Evolutionary conservation across 1,140 invertebrate species (phyloP).

Genomic region (Ganaspis sp.): DNA sequence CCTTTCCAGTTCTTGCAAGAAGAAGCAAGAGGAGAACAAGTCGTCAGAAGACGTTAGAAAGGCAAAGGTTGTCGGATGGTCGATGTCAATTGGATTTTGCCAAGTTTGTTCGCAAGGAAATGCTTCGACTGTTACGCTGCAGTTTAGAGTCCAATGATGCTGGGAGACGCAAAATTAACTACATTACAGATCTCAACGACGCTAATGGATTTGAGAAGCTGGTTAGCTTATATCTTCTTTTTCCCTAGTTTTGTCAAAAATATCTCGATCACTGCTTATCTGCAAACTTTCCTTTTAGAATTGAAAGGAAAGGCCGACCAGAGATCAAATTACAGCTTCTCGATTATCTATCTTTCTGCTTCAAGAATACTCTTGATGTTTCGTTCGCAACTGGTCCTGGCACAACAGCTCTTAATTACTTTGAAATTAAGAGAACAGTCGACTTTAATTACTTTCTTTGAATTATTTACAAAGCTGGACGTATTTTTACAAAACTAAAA

Average conservation of each 20-base stretch:
- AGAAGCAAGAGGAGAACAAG: constrained; percentile 32
- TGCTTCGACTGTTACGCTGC: constrained; percentile 47
- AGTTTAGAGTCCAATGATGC: constrained; percentile 6
- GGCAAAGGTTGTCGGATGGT: constrained; percentile 33
- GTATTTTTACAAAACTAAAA: neutral
- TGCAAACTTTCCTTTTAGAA: neutral
- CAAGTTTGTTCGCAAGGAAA: constrained; percentile 49
- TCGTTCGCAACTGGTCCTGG: neutral
- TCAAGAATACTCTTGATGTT: constrained; percentile 11
- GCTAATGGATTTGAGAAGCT: constrained; percentile 50
- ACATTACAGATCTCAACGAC: constrained; percentile 49
- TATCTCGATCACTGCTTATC: constrained; percentile 6
- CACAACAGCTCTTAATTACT: neutral
- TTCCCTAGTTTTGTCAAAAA: neutral
- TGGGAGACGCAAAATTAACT: constrained; percentile 49
- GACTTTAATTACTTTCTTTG: constrained; percentile 1
- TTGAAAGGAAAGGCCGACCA: neutral
- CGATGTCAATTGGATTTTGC: constrained; percentile 48
- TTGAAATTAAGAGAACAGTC: neutral
- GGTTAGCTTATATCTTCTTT: constrained; percentile 34
- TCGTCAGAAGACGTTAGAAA: constrained; percentile 34
- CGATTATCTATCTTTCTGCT: neutral
- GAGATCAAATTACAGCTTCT: neutral
- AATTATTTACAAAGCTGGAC: neutral
- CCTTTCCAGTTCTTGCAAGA: constrained; percentile 29